Evolutionary conservation across 1,140 invertebrate species (phyloP).

Genomic region (Drosophila pseudoobscura): DNA sequence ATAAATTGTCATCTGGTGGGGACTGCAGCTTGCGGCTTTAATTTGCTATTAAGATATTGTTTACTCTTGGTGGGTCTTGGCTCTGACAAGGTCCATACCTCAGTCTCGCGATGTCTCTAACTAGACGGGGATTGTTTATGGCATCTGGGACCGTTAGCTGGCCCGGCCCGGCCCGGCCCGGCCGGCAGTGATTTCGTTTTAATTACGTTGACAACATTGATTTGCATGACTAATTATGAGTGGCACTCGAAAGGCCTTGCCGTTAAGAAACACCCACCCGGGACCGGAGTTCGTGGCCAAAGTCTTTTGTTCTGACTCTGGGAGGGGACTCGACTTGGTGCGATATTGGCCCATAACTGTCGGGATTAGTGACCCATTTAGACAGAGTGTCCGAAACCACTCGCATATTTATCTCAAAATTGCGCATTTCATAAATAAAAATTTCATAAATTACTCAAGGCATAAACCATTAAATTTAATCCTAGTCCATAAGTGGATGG

Average conservation of each 20-base stretch:
- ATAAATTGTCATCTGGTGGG: slow-evolving; percentile 27
- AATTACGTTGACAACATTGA: slow-evolving; percentile 77
- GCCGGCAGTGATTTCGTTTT: slow-evolving; percentile 67
- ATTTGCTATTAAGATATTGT: slow-evolving; percentile 75
- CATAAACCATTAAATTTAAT: slow-evolving; percentile 44
- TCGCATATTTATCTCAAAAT: slow-evolving; percentile 48
- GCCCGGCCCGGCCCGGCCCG: background rate
- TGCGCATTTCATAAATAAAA: slow-evolving; percentile 78
- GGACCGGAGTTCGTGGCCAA: slow-evolving; percentile 41
- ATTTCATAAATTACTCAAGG: slow-evolving; percentile 54
- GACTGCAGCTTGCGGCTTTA: slow-evolving; percentile 68
- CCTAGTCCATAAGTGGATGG: slow-evolving; percentile 56
- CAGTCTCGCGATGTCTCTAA: background rate
- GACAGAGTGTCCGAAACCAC: slow-evolving; percentile 24
- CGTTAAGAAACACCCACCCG: slow-evolving; percentile 28
- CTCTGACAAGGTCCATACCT: slow-evolving; percentile 17
- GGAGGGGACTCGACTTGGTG: background rate
- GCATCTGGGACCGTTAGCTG: slow-evolving; percentile 64
- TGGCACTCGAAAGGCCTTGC: slow-evolving; percentile 1
- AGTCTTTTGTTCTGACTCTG: slow-evolving; percentile 65
- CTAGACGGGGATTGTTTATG: slow-evolving; percentile 52
- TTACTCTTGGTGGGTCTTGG: slow-evolving; percentile 53
- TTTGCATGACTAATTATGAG: slow-evolving; percentile 77
- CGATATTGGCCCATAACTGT: slow-evolving; percentile 68
- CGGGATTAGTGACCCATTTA: slow-evolving; percentile 75